Conservation (phyloP, 2,888 invertebrate species). For the Auanema freiburgensis region DNA sequence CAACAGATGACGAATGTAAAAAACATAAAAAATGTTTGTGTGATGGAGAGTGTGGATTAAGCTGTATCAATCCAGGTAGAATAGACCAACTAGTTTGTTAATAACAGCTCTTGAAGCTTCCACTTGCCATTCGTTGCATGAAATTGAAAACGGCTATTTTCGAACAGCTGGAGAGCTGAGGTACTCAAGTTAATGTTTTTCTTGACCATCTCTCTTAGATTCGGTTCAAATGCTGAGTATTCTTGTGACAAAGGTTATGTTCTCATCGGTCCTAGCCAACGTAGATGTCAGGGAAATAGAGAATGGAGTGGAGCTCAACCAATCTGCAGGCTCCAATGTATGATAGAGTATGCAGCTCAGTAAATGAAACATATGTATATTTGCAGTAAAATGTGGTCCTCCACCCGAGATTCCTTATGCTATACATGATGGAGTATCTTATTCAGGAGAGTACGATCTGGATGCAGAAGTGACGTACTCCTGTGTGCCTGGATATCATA, state of each 20-base stretch:
- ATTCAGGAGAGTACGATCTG: constrained; percentile 57
- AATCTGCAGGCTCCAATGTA: constrained; percentile 63
- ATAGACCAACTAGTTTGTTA: background rate
- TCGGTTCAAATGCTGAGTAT: constrained; percentile 65
- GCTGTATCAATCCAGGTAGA: constrained; percentile 93
- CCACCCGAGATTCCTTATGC: constrained; percentile 68
- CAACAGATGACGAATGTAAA: constrained; percentile 90
- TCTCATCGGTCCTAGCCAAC: constrained; percentile 65
- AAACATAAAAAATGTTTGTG: constrained; percentile 85
- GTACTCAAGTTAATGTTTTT: constrained; percentile 54
- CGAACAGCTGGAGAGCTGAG: constrained; percentile 63
- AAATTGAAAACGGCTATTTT: constrained; percentile 64
- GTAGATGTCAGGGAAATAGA: constrained; percentile 68
- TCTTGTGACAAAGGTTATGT: constrained; percentile 66
- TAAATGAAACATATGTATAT: background rate
- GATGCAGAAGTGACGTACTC: constrained; percentile 72
- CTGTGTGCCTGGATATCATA: constrained; percentile 87
- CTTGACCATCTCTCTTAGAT: constrained; percentile 21
- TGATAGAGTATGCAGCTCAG: constrained; percentile 4
- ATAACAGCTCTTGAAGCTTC: constrained; percentile 56
- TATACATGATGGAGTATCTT: constrained; percentile 76
- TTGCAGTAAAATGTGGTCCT: constrained; percentile 66
- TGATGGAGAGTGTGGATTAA: constrained; percentile 91
- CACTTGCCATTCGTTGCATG: constrained; percentile 62
- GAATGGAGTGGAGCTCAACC: constrained; percentile 67